phyloP scores from a whole-genome alignment of 2,888 invertebrate species.

The Drosophila suboccidentalis region DNA sequence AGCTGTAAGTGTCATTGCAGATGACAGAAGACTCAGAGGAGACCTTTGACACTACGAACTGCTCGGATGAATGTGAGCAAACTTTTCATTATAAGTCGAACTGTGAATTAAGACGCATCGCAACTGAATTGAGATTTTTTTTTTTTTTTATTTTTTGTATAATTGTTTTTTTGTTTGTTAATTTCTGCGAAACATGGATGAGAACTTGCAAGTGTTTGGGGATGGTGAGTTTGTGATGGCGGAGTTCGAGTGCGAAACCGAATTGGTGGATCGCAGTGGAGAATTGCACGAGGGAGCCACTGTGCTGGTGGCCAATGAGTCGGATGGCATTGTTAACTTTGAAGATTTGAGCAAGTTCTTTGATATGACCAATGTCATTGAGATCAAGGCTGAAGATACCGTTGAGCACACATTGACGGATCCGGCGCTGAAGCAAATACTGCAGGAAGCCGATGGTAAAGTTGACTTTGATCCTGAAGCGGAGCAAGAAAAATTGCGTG shows the following conservation, averaged over 20 bases:
- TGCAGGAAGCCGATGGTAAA: slow-evolving; percentile 48
- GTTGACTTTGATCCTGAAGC: slow-evolving; percentile 68
- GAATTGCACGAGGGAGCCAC: slow-evolving; percentile 56
- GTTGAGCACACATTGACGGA: slow-evolving; percentile 64
- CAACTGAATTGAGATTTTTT: neutral
- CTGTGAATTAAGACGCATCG: slow-evolving; percentile 12
- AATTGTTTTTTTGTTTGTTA: neutral
- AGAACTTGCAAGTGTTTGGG: slow-evolving; percentile 6
- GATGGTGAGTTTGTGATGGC: slow-evolving; percentile 56
- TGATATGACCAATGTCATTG: slow-evolving; percentile 15
- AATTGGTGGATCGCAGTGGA: slow-evolving; percentile 23
- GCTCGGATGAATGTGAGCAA: neutral
- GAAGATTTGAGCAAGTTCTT: slow-evolving; percentile 51
- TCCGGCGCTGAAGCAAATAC: slow-evolving; percentile 55
- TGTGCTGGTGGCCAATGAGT: slow-evolving; percentile 57
- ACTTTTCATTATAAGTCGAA: slow-evolving; percentile 21
- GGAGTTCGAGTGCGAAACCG: slow-evolving; percentile 56
- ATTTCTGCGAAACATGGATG: slow-evolving; percentile 28
- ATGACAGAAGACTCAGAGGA: slow-evolving; percentile 14
- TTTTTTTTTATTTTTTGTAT: neutral
- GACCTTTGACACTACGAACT: slow-evolving; percentile 22
- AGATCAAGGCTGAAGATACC: slow-evolving; percentile 40
- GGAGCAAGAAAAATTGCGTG: slow-evolving; percentile 74
- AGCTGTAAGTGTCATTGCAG: neutral
- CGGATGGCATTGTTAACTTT: slow-evolving; percentile 38